Evolutionary conservation across 30 jellyfish, hydroid and myxozoan genomes (phyloP).

Genomic region (Sanderia malayensis): DNA sequence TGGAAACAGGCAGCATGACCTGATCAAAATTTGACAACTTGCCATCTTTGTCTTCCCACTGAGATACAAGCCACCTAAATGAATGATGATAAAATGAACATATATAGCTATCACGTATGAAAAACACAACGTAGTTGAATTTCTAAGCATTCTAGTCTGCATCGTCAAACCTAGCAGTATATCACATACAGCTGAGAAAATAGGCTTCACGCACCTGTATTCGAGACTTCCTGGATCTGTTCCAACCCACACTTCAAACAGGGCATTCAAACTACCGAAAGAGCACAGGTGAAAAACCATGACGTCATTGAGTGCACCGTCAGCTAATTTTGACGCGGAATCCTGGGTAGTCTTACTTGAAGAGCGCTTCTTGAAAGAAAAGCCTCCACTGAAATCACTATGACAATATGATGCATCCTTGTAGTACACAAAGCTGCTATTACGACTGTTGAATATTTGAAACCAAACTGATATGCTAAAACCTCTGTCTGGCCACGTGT

Average conservation of each 20-base stretch:
- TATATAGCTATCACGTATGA: no score
- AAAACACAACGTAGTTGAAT: no score
- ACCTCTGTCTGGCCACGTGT: constrained; percentile 94
- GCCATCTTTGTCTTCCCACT: constrained; percentile 61
- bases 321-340: no score
- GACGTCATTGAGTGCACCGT: constrained; percentile 35
- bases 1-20: constrained; percentile 62
- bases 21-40: constrained; percentile 84
- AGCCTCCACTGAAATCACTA: no score
- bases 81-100: no score
- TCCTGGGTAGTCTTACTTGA: no score
- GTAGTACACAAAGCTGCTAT: neutral
- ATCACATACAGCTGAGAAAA: no score
- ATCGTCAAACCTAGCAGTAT: no score
- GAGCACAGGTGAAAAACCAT: constrained; percentile 75
- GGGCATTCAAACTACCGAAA: constrained; percentile 77
- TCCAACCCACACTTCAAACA: constrained; percentile 95
- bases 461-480: constrained; percentile 87
- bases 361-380: no score
- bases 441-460: constrained; percentile 38
- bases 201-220: constrained; percentile 82
- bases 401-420: no score
- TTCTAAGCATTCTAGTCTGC: no score
- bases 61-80: constrained; percentile 87
- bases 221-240: constrained; percentile 70